These are phyloP conservation scores for Brachypterus glaber DNA, from an alignment of 2,888 invertebrate genomes.

Conservation along the genomic window DNA sequence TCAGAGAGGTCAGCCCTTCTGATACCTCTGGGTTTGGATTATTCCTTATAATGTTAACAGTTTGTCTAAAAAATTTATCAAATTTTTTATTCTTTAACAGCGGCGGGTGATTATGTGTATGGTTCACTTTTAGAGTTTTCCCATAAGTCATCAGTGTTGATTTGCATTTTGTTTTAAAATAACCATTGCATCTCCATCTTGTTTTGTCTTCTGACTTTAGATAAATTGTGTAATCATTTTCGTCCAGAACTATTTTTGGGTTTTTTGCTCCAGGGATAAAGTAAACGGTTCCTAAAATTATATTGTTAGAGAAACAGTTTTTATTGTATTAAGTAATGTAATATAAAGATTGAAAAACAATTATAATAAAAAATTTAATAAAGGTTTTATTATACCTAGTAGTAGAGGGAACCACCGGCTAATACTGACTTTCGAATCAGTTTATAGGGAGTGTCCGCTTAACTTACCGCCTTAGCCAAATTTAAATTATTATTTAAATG, in stretches of 20 bases:
- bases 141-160: constrained; percentile 10
- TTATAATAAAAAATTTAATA: too few species aligned
- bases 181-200: constrained; percentile 23
- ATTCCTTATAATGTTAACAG: constrained; percentile 4
- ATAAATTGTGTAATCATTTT: constrained; percentile 22
- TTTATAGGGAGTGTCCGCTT: too few species aligned
- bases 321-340: too few species aligned
- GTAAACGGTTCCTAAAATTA: constrained; percentile 21
- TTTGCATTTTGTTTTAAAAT: constrained; percentile 22
- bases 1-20: too few species aligned
- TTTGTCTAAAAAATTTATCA: background rate
- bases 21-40: too few species aligned
- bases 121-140: constrained; percentile 14
- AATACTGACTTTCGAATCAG: too few species aligned
- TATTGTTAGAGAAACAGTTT: too few species aligned
- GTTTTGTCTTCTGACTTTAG: constrained; percentile 18
- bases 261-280: constrained; percentile 20
- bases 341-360: too few species aligned
- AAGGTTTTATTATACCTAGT: too few species aligned
- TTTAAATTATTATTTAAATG: too few species aligned
- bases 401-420: too few species aligned
- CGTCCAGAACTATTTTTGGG: constrained; percentile 21
- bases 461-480: too few species aligned
- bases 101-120: constrained; percentile 13
- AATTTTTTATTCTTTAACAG: background rate